Conservation (phyloP, 1,140 invertebrate genomes). For the Drosophila obscura region DNA sequence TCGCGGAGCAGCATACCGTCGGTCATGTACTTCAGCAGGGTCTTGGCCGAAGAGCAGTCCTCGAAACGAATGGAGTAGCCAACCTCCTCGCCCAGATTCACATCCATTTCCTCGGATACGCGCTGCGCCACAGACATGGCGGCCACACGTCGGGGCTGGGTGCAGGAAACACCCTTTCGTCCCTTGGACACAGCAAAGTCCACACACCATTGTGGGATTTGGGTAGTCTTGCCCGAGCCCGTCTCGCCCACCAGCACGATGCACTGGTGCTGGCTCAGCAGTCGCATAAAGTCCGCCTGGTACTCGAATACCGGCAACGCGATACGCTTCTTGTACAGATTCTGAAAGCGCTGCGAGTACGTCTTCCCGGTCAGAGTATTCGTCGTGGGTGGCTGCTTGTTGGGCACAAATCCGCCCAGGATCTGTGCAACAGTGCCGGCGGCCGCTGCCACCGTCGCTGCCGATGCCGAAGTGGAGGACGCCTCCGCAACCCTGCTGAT, state of each 20-base stretch:
- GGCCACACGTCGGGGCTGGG: slow-evolving; percentile 98
- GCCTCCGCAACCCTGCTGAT: slow-evolving; percentile 49
- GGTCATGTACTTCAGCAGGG: slow-evolving; percentile 97
- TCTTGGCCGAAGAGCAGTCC: slow-evolving; percentile 98
- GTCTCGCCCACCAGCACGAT: slow-evolving; percentile 91
- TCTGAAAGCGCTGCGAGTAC: slow-evolving; percentile 92
- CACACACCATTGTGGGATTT: slow-evolving; percentile 96
- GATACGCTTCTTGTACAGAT: slow-evolving; percentile 94
- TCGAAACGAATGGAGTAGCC: slow-evolving; percentile 99
- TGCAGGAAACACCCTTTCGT: slow-evolving; percentile 96
- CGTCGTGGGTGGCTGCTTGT: slow-evolving; percentile 83
- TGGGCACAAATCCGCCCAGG: slow-evolving; percentile 84
- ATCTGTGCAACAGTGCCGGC: slow-evolving; percentile 74
- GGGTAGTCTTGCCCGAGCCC: slow-evolving; percentile 97
- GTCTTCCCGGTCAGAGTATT: slow-evolving; percentile 91
- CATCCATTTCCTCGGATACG: slow-evolving; percentile 99
- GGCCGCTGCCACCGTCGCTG: slow-evolving; percentile 72
- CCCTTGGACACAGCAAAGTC: slow-evolving; percentile 92
- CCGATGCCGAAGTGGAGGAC: slow-evolving; percentile 41
- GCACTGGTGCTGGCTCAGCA: slow-evolving; percentile 88
- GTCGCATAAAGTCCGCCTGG: slow-evolving; percentile 96
- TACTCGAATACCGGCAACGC: slow-evolving; percentile 99
- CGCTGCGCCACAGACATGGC: slow-evolving; percentile 99
- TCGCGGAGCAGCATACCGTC: slow-evolving; percentile 99
- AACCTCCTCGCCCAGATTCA: slow-evolving; percentile 96